A percentile compares a stretch with the other conserved stretches of the same genome.
Conservation (phyloP, 2,797 vertebrate genomes). For the Malurus splendens region DNA sequence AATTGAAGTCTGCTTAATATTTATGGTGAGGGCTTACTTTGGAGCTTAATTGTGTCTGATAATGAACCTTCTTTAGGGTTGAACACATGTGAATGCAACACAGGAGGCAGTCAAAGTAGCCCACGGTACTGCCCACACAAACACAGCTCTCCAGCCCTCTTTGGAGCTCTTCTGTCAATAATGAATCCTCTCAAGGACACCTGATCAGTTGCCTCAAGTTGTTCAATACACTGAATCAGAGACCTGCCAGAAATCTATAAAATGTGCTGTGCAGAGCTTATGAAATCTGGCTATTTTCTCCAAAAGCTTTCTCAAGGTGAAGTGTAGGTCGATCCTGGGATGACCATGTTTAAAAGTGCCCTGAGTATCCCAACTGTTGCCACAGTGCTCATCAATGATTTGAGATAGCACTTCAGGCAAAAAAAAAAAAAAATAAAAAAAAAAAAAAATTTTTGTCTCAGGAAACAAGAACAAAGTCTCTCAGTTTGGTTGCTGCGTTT, state of each 20-base stretch:
- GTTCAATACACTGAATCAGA: neutral
- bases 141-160: neutral
- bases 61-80: neutral
- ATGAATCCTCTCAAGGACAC: neutral
- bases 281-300: neutral
- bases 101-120: neutral
- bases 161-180: neutral
- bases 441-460: neutral
- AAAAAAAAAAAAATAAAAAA: neutral
- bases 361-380: neutral
- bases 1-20: neutral
- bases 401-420: neutral
- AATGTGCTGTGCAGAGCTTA: neutral
- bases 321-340: neutral
- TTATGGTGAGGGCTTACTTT: neutral
- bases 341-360: neutral
- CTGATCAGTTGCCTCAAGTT: neutral
- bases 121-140: neutral
- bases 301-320: neutral
- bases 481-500: neutral
- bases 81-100: neutral
- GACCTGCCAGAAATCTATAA: slow-evolving; percentile 14
- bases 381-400: neutral
- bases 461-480: neutral
- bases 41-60: neutral